These are phyloP conservation scores for Acleris laterana DNA, from an alignment of 2,888 invertebrate genomes.

Conservation along the genomic window DNA sequence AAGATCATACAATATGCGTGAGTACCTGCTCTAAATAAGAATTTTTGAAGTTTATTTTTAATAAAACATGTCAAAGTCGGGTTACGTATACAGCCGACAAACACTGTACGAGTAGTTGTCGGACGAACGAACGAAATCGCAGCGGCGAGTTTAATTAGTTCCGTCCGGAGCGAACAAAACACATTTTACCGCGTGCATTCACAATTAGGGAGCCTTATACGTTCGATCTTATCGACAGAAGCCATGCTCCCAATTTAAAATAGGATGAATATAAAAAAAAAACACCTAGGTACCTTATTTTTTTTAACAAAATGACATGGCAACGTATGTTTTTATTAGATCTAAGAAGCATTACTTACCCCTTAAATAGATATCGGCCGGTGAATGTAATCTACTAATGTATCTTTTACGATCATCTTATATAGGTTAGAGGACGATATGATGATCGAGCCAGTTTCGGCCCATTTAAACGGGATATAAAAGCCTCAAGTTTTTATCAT, in stretches of 20 bases:
- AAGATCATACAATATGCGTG: conserved; percentile 80
- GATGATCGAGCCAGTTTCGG: not conserved
- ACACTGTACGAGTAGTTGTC: too few relatives aligned
- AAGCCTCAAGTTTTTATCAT: not conserved
- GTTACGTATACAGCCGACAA: too few relatives aligned
- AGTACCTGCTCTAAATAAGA: conserved; percentile 46
- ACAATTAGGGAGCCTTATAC: too few relatives aligned
- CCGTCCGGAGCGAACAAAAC: too few relatives aligned
- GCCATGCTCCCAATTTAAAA: too few relatives aligned
- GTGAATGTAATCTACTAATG: conserved; percentile 24
- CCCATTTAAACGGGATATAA: not conserved
- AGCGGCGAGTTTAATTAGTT: too few relatives aligned
- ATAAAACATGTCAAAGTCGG: not conserved
- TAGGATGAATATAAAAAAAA: too few relatives aligned
- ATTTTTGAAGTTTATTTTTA: not conserved
- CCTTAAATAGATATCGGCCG: conserved; percentile 6
- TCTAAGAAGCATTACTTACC: not conserved
- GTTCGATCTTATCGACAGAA: too few relatives aligned
- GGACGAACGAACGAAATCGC: too few relatives aligned
- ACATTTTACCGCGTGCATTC: too few relatives aligned
- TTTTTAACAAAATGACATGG: too few relatives aligned
- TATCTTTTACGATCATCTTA: conserved; percentile 26
- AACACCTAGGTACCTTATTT: too few relatives aligned
- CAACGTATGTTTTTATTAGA: not conserved
- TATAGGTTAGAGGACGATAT: conserved; percentile 2